Percentiles rank a stretch among this genome's conserved stretches.
phyloP scores from a whole-genome alignment of 2,888 invertebrate genomes.

The Sialis lutaria region DNA sequence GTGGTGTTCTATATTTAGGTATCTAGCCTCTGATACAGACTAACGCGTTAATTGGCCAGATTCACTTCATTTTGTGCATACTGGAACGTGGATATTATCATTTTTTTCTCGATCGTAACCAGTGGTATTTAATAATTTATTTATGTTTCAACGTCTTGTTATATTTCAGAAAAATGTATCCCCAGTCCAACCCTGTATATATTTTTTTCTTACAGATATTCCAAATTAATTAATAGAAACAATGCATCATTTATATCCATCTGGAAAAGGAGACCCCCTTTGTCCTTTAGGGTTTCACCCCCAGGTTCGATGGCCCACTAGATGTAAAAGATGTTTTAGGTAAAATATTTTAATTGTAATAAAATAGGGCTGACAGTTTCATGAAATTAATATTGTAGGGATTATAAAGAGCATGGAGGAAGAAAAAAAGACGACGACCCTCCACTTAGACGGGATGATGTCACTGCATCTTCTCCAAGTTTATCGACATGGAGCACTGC shows the following conservation, averaged over 20 bases:
- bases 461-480: slow-evolving; percentile 62
- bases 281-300: slow-evolving; percentile 89
- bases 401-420: slow-evolving; percentile 79
- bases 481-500: slow-evolving; percentile 47
- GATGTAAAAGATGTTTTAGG: slow-evolving; percentile 85
- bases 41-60: too few relatives aligned
- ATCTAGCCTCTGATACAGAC: too few relatives aligned
- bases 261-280: slow-evolving; percentile 72
- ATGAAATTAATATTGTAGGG: slow-evolving; percentile 29
- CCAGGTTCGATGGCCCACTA: slow-evolving; percentile 84
- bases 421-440: slow-evolving; percentile 48
- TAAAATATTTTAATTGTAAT: slow-evolving; percentile 15
- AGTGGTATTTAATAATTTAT: too few relatives aligned
- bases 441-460: slow-evolving; percentile 29
- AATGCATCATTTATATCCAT: slow-evolving; percentile 60
- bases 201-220: too few relatives aligned
- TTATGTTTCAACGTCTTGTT: too few relatives aligned
- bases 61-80: too few relatives aligned
- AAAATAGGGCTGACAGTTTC: background rate
- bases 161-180: too few relatives aligned
- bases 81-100: too few relatives aligned
- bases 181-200: too few relatives aligned
- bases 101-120: too few relatives aligned
- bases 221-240: slow-evolving; percentile 9
- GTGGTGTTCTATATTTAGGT: too few relatives aligned